Conservation (phyloP, 1,140 invertebrate genomes). For the Formica selysi region DNA sequence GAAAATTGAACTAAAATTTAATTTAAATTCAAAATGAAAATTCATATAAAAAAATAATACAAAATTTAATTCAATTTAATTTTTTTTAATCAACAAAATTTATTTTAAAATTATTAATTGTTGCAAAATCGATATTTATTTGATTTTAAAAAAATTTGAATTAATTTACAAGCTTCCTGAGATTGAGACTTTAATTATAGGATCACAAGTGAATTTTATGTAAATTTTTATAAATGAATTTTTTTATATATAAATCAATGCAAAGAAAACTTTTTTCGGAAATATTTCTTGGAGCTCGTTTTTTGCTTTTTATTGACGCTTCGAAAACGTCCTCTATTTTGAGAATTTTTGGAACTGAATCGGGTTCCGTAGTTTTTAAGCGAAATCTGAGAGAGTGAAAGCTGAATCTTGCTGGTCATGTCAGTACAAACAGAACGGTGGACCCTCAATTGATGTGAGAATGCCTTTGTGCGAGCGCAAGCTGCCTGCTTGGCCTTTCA, state of each 20-base stretch:
- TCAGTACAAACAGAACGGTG: background rate
- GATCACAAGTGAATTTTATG: too few species aligned
- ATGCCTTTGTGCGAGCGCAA: constrained; percentile 43
- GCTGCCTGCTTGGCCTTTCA: constrained; percentile 44
- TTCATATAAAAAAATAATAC: background rate
- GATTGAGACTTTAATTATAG: background rate
- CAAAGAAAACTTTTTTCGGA: background rate
- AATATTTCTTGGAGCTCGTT: background rate
- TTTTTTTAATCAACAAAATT: background rate
- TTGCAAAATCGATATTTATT: background rate
- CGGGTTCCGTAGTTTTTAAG: background rate
- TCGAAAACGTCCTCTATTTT: constrained; percentile 27
- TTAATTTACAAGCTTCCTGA: background rate
- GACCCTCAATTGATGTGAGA: constrained; percentile 51
- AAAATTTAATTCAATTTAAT: background rate
- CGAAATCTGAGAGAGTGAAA: constrained; percentile 26
- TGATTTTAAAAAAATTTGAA: background rate
- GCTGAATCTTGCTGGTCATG: constrained; percentile 24
- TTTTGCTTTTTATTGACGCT: background rate
- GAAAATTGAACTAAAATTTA: background rate
- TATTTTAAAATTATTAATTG: background rate
- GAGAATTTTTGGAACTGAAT: constrained; percentile 9
- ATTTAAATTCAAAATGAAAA: background rate
- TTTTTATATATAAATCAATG: background rate
- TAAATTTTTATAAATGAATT: background rate